phyloP scores from a whole-genome alignment of 53 echinoderm and acorn worm species.

The Glandiceps talaboti region DNA sequence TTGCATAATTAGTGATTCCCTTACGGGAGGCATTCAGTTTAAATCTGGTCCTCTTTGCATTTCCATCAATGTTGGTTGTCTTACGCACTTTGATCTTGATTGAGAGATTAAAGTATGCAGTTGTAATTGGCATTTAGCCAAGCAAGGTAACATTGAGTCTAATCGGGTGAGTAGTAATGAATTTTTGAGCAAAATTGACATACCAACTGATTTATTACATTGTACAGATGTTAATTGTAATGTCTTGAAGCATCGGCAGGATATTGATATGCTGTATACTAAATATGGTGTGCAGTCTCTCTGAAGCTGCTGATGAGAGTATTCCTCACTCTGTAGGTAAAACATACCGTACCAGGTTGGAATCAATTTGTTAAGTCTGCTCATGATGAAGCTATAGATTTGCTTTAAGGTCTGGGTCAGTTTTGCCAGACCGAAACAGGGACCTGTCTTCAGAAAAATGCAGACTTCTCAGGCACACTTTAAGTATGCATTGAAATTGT shows the following conservation, averaged over 20 bases:
- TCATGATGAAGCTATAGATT: neutral
- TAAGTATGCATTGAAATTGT: neutral
- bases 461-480: neutral
- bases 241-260: neutral
- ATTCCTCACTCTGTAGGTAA: neutral
- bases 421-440: neutral
- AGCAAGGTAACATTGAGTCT: neutral
- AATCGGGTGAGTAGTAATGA: neutral
- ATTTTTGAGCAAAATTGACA: neutral
- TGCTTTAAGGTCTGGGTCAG: neutral
- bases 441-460: neutral
- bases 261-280: neutral
- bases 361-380: neutral
- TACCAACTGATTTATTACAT: neutral
- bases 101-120: neutral
- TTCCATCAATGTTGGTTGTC: neutral
- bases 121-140: neutral
- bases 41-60: neutral
- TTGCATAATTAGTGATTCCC: too few species aligned
- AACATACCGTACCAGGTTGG: neutral
- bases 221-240: neutral
- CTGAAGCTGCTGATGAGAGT: neutral
- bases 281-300: neutral
- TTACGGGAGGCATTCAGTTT: too few species aligned
- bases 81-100: neutral